Evolutionary conservation across 2,888 invertebrate genomes (phyloP).

Genomic region (Leptopilina myrica): DNA sequence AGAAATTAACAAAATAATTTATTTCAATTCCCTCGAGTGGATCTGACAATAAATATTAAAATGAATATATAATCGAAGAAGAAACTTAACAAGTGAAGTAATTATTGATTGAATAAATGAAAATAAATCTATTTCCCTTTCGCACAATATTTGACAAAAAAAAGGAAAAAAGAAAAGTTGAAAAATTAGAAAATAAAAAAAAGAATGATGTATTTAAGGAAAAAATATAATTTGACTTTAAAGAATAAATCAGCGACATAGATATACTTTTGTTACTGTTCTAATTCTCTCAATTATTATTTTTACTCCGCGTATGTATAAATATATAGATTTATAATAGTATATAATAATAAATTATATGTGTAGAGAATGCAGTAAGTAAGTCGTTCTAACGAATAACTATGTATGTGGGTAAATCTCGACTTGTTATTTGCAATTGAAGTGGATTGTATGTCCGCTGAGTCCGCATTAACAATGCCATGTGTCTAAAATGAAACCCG

Average conservation of each 20-base stretch:
- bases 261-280: neutral
- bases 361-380: constrained; percentile 27
- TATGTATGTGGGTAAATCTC: constrained; percentile 37
- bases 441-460: constrained; percentile 35
- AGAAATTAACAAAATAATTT: too few relatives aligned
- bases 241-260: neutral
- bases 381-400: constrained; percentile 33
- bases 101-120: too few relatives aligned
- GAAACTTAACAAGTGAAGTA: too few relatives aligned
- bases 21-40: too few relatives aligned
- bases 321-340: neutral
- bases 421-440: constrained; percentile 35
- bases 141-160: too few relatives aligned
- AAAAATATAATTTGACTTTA: too few relatives aligned
- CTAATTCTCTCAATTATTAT: neutral
- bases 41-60: too few relatives aligned
- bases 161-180: too few relatives aligned
- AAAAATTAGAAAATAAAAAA: too few relatives aligned
- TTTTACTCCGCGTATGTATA: neutral
- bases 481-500: neutral
- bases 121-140: too few relatives aligned
- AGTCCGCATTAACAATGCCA: constrained; percentile 24
- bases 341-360: neutral
- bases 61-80: too few relatives aligned
- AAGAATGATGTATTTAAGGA: too few relatives aligned